Evolutionary conservation across 2,113 vertebrate species (phyloP), one percentile per base, ranked within the genome.

Genomic region (Okapia johnstoni): DNA sequence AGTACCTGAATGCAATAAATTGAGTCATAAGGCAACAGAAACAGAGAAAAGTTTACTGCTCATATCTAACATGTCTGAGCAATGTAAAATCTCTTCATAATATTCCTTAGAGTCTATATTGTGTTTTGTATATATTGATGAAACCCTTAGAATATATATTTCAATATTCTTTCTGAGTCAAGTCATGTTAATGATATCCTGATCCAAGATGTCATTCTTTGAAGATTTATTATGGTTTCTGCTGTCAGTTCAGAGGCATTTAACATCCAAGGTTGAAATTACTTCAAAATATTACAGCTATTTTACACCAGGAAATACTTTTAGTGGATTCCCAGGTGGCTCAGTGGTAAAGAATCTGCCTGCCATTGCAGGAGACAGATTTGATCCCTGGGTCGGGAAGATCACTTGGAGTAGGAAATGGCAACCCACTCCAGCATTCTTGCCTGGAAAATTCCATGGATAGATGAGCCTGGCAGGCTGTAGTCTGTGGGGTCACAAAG

Each of bases 71-170:
- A n/a, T 91, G 17, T 85, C 48, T 60, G 33, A 76, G 13, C 43
- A 90, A 81, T 58, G 92, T 92, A 87, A 66, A 36, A 60, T 92
- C 25, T 94, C 28, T 58, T 97, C 85, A 30, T 93, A 57, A 79
- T 94, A 84, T 61, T 86, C 9, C 88, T 93, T 95, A 50, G 9
- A 91, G 11, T 26, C 50, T 36, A 57, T 58, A 36, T 16, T 88
- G 14, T 21, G 10, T 70, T 92, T 97, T 58, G 2, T 80, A 28
- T 50, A 21, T 55, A 16, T 50, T 86, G 79, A 60, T 86, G 83
- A 88, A 90, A 46, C 48, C 23, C 36, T 93, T 76, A 3, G 81
- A 19, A 30, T 73, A 5, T 70, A 33, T 86, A 86, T 66, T 94
- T 96, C 30, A 89, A 0, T 90, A 40, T 28, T 70, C 76, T 36